Percentiles rank a stretch among this genome's conserved stretches.
phyloP scores from a whole-genome alignment of 2,888 invertebrate species.

The Rhagophthalmus giganteus region DNA sequence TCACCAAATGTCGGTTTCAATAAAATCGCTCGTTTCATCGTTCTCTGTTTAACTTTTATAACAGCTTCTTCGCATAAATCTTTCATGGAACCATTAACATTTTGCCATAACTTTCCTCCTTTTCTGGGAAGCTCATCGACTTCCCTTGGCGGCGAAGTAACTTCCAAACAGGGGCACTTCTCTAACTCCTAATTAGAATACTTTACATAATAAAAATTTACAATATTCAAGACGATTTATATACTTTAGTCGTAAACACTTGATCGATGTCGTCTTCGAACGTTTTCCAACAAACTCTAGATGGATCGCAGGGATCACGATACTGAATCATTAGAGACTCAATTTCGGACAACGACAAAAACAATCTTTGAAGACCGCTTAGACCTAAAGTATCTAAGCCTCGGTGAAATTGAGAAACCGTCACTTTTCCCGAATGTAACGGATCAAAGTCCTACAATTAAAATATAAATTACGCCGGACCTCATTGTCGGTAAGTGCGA shows the following conservation, averaged over 20 bases:
- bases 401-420: constrained; percentile 71
- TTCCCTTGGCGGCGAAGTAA: constrained; percentile 61
- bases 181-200: constrained; percentile 57
- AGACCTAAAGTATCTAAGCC: constrained; percentile 70
- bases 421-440: constrained; percentile 68
- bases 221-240: constrained; percentile 1
- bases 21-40: constrained; percentile 64
- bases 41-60: constrained; percentile 64
- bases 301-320: constrained; percentile 69
- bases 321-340: constrained; percentile 68
- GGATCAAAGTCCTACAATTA: constrained; percentile 66
- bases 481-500: no score
- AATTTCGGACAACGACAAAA: constrained; percentile 66
- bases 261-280: constrained; percentile 80
- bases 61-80: constrained; percentile 66
- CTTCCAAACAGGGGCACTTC: constrained; percentile 65
- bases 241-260: constrained; percentile 55
- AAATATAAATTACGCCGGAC: not conserved
- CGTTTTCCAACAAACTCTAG: constrained; percentile 72
- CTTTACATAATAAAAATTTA: not conserved
- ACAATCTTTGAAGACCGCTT: constrained; percentile 60
- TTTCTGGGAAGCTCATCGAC: constrained; percentile 56
- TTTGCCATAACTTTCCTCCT: constrained; percentile 59
- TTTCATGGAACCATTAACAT: constrained; percentile 47
- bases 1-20: constrained; percentile 71